Evolutionary conservation across 2,797 vertebrate species (phyloP).

Genomic region (Sebastes umbrosus): DNA sequence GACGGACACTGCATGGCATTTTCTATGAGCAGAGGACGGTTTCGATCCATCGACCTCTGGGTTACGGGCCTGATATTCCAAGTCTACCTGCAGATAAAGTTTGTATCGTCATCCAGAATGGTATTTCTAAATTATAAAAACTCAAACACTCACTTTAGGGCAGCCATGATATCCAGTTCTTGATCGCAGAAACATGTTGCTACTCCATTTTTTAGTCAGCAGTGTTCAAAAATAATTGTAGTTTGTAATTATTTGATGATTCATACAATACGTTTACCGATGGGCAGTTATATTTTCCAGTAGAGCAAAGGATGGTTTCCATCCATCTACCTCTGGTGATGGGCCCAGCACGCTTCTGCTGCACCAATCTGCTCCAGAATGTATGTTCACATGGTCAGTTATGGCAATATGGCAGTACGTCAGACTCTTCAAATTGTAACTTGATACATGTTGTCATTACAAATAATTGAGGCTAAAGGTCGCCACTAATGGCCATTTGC

Average conservation of each 20-base stretch:
- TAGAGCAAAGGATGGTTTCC: background rate
- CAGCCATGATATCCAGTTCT: background rate
- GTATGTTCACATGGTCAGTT: background rate
- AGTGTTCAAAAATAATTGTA: background rate
- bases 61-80: constrained; percentile 78
- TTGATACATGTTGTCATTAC: background rate
- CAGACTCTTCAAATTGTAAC: background rate
- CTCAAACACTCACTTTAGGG: background rate
- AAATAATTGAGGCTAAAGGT: no score
- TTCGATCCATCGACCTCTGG: constrained; percentile 86
- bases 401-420: background rate
- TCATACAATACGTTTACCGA: background rate
- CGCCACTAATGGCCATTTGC: no score
- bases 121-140: background rate
- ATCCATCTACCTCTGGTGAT: background rate
- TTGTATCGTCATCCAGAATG: background rate
- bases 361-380: no score
- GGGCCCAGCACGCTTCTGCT: background rate
- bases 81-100: background rate
- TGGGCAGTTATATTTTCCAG: background rate
- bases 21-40: constrained; percentile 80
- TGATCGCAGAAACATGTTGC: background rate
- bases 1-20: background rate
- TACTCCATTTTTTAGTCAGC: background rate
- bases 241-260: background rate